Evolutionary conservation across 2,888 invertebrate species (phyloP).

Genomic region (Harmothoe impar): DNA sequence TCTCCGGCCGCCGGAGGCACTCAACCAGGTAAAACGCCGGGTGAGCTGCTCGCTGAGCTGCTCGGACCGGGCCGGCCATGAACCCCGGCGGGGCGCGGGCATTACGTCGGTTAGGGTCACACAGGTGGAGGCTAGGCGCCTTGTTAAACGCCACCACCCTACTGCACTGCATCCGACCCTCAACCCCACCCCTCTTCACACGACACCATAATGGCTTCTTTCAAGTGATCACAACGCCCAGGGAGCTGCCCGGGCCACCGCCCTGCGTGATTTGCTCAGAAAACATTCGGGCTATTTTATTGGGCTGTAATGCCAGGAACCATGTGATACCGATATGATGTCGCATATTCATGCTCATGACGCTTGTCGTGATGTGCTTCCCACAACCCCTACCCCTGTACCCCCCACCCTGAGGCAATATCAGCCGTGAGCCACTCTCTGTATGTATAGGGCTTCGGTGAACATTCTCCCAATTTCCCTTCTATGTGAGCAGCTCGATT

Average conservation of each 20-base stretch:
- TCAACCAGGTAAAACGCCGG: conserved; percentile 36
- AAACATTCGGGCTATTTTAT: conserved; percentile 41
- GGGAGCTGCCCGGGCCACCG: not conserved
- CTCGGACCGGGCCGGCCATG: not conserved
- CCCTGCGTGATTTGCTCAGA: conserved; percentile 19
- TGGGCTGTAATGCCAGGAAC: not conserved
- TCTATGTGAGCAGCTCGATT: not conserved
- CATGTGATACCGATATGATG: conserved; percentile 12
- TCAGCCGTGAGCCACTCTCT: not conserved
- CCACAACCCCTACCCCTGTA: not conserved
- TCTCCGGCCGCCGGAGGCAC: conserved; percentile 40
- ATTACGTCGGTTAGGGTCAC: not conserved
- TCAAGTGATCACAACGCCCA: conserved; percentile 1
- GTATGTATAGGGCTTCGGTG: conserved; percentile 23
- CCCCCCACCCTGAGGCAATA: not conserved
- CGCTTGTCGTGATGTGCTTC: not conserved
- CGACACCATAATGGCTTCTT: conserved; percentile 35
- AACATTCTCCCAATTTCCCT: conserved; percentile 37
- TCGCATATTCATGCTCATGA: not conserved
- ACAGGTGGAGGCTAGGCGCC: not conserved
- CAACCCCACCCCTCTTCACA: conserved; percentile 8
- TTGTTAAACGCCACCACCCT: not conserved
- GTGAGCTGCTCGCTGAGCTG: conserved; percentile 7
- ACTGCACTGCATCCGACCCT: not conserved
- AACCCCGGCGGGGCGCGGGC: not conserved